Conservation (phyloP, 2,888 invertebrate genomes). For the Magallana nippona region DNA sequence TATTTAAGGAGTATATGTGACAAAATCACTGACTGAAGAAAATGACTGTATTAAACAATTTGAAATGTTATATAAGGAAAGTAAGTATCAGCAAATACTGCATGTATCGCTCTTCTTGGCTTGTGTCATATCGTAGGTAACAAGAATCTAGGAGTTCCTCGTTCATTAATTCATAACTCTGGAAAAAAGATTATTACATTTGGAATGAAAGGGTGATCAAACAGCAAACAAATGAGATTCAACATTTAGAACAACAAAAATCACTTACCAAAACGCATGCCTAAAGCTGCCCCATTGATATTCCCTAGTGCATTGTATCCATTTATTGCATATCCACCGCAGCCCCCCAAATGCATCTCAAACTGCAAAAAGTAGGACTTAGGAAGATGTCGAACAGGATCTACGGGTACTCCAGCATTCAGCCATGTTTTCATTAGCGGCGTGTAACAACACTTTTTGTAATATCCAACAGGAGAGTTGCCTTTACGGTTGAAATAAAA, state of each 20-base stretch:
- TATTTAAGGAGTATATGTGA: no score
- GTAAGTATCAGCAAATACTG: no score
- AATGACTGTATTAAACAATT: no score
- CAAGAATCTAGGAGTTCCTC: no score
- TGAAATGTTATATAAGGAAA: no score
- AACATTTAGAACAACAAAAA: neutral
- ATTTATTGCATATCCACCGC: conserved; percentile 53
- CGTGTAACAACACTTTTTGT: conserved; percentile 26
- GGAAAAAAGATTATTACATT: no score
- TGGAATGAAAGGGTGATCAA: no score
- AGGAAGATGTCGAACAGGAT: conserved; percentile 27
- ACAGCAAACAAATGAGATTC: no score
- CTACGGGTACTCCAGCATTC: conserved; percentile 36
- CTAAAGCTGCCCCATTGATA: conserved; percentile 49
- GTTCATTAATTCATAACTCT: no score
- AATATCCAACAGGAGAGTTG: conserved; percentile 37
- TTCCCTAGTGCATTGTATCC: conserved; percentile 32
- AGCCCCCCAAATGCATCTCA: conserved; percentile 59
- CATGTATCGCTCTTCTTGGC: no score
- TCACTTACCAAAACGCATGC: conserved; percentile 51
- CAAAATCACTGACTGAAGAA: no score
- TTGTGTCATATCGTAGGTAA: no score
- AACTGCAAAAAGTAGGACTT: conserved; percentile 50
- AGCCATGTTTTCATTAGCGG: conserved; percentile 48
- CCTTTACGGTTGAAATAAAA: conserved; percentile 52